Conservation (phyloP, 2,113 vertebrate genomes). For the Tetrao urogallus region DNA sequence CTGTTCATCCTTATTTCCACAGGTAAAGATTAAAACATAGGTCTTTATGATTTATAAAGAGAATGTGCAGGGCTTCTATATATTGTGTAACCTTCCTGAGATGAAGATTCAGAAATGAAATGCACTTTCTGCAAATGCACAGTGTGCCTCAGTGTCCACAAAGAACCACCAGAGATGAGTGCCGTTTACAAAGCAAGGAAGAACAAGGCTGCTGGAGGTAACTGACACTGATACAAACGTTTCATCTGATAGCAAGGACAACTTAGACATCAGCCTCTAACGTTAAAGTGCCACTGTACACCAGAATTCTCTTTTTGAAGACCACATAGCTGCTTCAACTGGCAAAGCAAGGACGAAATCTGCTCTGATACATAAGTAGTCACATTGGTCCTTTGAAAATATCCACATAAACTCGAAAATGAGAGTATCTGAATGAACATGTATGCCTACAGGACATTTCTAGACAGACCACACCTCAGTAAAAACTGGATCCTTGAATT, state of each 20-base stretch:
- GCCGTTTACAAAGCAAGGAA: not conserved
- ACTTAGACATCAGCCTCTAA: not conserved
- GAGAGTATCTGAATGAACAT: not conserved
- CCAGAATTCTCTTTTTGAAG: not conserved
- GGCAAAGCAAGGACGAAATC: not conserved
- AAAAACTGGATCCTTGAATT: not conserved
- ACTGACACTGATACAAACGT: not conserved
- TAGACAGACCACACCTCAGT: not conserved
- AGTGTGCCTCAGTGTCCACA: not conserved
- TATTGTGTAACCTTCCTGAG: not conserved
- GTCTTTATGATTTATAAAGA: not conserved
- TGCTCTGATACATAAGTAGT: not conserved
- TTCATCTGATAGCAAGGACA: not conserved
- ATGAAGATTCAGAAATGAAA: not conserved
- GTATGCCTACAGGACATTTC: not conserved
- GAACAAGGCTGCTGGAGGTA: not conserved
- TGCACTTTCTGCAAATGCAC: not conserved
- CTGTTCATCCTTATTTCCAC: not conserved
- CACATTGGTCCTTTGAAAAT: not conserved
- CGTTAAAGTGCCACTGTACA: not conserved
- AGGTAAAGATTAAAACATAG: not conserved
- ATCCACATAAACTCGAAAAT: not conserved
- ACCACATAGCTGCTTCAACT: not conserved
- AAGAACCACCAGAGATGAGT: not conserved
- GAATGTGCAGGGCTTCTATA: not conserved